Evolutionary conservation across 2,113 vertebrate genomes (phyloP).

Genomic region (Amblyornis subalaris): DNA sequence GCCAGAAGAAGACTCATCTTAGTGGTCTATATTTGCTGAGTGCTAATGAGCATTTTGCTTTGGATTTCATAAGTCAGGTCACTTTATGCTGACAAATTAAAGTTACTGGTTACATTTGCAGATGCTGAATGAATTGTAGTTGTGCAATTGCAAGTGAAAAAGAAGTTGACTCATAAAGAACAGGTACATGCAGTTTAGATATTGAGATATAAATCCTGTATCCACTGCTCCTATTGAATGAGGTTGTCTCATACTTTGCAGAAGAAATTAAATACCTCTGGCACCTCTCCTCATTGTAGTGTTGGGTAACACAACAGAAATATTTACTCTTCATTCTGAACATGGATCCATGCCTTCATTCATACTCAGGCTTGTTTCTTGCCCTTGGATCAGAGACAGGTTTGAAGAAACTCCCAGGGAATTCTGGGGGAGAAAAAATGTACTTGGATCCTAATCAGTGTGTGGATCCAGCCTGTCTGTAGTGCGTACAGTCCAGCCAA

Average conservation of each 20-base stretch:
- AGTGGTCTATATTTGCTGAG: neutral
- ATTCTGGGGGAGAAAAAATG: neutral
- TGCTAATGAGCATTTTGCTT: neutral
- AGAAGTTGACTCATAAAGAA: neutral
- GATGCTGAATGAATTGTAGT: neutral
- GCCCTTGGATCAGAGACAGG: neutral
- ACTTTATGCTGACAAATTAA: neutral
- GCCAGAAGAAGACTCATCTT: neutral
- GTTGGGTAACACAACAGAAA: neutral
- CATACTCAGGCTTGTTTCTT: neutral
- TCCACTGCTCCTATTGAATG: neutral
- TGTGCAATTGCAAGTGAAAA: neutral
- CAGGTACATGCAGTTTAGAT: neutral
- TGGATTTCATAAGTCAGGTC: neutral
- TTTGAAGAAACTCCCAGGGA: neutral
- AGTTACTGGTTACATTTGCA: neutral
- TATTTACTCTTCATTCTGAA: neutral
- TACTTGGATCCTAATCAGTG: neutral
- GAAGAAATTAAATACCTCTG: neutral
- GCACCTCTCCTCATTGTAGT: neutral
- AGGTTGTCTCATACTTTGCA: neutral
- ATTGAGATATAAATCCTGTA: neutral
- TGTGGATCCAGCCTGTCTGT: neutral
- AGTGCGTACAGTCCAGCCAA: neutral
- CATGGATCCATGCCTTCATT: neutral